Evolutionary conservation across 2,113 vertebrate species (phyloP).

Genomic region (Nestor notabilis): DNA sequence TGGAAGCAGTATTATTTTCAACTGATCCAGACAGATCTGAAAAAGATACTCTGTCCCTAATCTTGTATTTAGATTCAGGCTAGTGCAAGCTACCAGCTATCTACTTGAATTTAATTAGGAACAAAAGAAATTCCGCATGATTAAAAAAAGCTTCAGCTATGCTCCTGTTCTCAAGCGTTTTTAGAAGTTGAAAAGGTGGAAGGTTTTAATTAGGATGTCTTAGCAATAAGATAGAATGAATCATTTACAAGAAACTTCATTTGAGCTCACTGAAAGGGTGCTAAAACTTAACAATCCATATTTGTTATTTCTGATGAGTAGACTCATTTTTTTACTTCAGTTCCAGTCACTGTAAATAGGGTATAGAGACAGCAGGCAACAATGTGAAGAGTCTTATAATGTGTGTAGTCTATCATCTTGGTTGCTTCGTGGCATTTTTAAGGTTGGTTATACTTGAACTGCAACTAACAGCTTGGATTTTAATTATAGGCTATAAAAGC

Average conservation of each 20-base stretch:
- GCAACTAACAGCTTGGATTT: neutral
- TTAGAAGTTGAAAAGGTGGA: neutral
- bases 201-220: neutral
- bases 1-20: neutral
- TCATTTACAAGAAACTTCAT: neutral
- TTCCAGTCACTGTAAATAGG: neutral
- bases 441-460: conserved; percentile 2
- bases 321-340: neutral
- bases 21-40: neutral
- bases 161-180: neutral
- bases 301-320: neutral
- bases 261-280: neutral
- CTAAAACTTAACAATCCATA: neutral
- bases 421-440: neutral
- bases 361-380: neutral
- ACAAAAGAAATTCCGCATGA: neutral
- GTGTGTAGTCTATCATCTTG: neutral
- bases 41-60: neutral
- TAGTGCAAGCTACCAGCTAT: neutral
- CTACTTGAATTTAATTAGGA: conserved; percentile 10
- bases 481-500: conserved; percentile 34
- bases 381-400: neutral
- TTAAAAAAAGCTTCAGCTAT: neutral
- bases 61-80: neutral
- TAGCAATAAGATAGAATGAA: neutral